Evolutionary conservation across 2,113 vertebrate species (phyloP).

Genomic region (Stigmatopora argus): DNA sequence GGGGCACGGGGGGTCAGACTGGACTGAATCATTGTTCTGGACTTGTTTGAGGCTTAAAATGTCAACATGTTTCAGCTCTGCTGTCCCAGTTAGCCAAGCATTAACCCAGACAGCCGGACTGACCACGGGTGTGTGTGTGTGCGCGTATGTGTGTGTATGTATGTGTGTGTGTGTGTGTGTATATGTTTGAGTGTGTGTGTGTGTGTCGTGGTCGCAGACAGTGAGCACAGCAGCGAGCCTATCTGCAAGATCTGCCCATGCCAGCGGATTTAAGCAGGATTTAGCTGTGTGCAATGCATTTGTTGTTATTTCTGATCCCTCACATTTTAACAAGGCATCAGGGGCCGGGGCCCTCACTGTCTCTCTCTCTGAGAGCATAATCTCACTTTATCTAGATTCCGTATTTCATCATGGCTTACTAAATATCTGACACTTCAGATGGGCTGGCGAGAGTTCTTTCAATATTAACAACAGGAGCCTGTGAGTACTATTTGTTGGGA

Average conservation of each 20-base stretch:
- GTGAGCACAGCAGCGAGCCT: conserved; percentile 62
- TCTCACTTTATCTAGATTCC: conserved; percentile 66
- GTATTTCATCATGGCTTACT: conserved; percentile 65
- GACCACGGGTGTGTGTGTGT: conserved; percentile 59
- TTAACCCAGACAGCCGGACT: conserved; percentile 72
- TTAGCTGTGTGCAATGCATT: conserved; percentile 62
- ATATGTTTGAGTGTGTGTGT: too few species aligned
- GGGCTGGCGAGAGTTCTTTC: conserved; percentile 19
- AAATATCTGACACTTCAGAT: conserved; percentile 57
- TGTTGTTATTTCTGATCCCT: conserved; percentile 70
- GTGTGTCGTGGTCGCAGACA: conserved; percentile 53
- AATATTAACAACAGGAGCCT: conserved; percentile 26
- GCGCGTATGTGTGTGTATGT: conserved; percentile 29
- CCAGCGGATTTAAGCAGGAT: conserved; percentile 69
- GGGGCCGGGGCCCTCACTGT: conserved; percentile 32
- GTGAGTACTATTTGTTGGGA: conserved; percentile 6
- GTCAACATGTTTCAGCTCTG: conserved; percentile 69
- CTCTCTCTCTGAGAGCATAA: conserved; percentile 39
- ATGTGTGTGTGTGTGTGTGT: too few species aligned
- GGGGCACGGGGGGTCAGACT: conserved; percentile 30
- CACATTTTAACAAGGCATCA: conserved; percentile 69
- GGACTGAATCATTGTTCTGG: conserved; percentile 69
- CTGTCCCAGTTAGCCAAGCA: conserved; percentile 72
- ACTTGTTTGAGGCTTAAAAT: conserved; percentile 69
- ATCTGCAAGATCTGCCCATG: conserved; percentile 71